phyloP scores from a whole-genome alignment of 2,113 vertebrate genomes.

The Crotalus helleri region DNA sequence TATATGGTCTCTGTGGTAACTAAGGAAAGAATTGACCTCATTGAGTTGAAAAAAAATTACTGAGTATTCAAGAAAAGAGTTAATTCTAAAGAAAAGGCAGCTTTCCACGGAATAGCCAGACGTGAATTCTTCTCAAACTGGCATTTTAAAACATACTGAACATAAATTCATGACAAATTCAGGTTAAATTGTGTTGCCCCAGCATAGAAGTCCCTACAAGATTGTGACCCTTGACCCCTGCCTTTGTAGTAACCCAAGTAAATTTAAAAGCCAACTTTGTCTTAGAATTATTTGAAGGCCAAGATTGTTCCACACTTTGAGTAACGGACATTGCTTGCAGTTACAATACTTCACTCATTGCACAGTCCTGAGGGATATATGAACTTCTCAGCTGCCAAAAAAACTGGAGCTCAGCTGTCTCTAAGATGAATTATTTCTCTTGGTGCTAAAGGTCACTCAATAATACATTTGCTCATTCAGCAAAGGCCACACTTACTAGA shows the following conservation, averaged over 20 bases:
- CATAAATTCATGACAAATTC: background rate
- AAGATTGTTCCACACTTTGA: conserved; percentile 32
- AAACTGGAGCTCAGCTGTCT: background rate
- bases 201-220: background rate
- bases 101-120: background rate
- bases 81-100: background rate
- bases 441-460: conserved; percentile 39
- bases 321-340: conserved; percentile 46
- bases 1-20: background rate
- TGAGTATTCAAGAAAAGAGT: background rate
- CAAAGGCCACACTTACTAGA: background rate
- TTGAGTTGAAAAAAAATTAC: background rate
- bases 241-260: background rate
- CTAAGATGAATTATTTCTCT: conserved; percentile 18
- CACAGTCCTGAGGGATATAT: conserved; percentile 44
- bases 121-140: background rate
- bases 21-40: background rate
- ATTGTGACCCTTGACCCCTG: background rate
- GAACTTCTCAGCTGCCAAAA: conserved; percentile 36
- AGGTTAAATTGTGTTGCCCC: background rate
- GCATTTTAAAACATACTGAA: background rate
- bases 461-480: background rate
- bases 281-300: background rate
- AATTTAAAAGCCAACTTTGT: background rate
- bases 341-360: conserved; percentile 20